Percentiles rank a stretch among this genome's conserved stretches.
Evolutionary conservation across 2,797 vertebrate species (phyloP).

Genomic region (Pelobates cultripes): DNA sequence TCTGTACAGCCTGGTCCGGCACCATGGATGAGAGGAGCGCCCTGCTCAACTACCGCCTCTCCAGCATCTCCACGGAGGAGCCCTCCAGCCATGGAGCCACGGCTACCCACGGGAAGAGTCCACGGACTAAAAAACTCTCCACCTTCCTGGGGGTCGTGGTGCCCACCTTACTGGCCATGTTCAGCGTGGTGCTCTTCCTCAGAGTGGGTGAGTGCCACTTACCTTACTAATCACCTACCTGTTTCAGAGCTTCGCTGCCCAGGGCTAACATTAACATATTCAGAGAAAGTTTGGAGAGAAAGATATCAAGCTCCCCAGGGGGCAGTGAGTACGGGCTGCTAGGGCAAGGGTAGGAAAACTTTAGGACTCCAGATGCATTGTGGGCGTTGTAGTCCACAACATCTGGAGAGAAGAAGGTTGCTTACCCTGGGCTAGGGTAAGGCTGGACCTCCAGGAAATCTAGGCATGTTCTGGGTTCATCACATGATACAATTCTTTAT

Average conservation of each 20-base stretch:
- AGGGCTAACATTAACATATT: no score
- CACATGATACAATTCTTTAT: no score
- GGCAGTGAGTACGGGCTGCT: no score
- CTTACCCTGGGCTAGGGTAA: no score
- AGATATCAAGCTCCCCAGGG: no score
- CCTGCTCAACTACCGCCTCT: conserved; percentile 83
- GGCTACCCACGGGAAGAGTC: neutral
- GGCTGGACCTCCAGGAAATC: no score
- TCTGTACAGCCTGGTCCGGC: neutral
- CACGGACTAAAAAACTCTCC: conserved; percentile 76
- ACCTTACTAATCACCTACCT: neutral
- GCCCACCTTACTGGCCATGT: conserved; percentile 90
- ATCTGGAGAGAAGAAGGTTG: no score
- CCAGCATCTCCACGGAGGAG: conserved; percentile 60
- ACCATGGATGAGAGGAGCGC: conserved; percentile 81
- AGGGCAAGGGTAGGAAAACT: no score
- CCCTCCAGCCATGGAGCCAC: conserved; percentile 52
- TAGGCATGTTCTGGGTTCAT: no score
- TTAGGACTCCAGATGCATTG: no score
- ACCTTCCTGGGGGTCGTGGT: conserved; percentile 89
- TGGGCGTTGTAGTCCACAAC: no score
- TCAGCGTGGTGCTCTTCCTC: conserved; percentile 90
- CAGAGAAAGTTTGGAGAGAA: no score
- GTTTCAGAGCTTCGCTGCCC: neutral
- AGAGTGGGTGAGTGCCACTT: conserved; percentile 79